Base-by-base conservation (phyloP, 2,797 vertebrate species). In the Macropus fuliginosus region DNA sequence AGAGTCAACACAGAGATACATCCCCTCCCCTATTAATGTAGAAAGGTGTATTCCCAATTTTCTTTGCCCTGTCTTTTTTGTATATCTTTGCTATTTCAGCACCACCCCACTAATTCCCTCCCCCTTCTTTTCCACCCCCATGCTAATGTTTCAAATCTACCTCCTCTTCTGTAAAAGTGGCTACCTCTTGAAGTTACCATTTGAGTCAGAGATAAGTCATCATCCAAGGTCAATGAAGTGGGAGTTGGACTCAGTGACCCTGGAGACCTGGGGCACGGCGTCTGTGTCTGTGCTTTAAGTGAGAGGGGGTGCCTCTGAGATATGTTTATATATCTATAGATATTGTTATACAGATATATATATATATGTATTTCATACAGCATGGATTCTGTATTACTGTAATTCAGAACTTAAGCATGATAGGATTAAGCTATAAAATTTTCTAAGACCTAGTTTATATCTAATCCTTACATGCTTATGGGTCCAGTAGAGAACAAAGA, bases 391-490 rank as follows among this genome's bases (percentile, higher is more conserved):
- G 0, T 56, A 56, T 46, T 81, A 46, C 74, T 93, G 52, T 55
- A 27, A 97, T 89, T 95, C 93, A 90, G 57, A 92, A 4, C 18
- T 66, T 40, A 56, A 93, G 12, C 24, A 11, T n/a, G n/a, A 40
- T 0, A 50, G 16, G 40, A 91, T 94, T 93, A 96, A 91, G 55
- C 52, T 55, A n/a, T 29, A 92, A 91, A 46, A 13, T 0, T n/a
- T 50, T 27, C 57, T 18, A 93, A 50, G 90, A 91, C 91, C 54
- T 93, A 96, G 40, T 94, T 55, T 34, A 62, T n/a, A 24, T 87
- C 40, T 87, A 31, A 93, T 92, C 57, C 94, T 95, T 50, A 92
- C 40, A 24, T 46, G 18, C 16, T 81, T 24, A 2, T 46, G n/a
- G n/a, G 21, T 81, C 74, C 18, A 81, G 46, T 3, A 46, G 74